Conservation (phyloP, 2,797 vertebrate species). For the Sebastes wilsoni region DNA sequence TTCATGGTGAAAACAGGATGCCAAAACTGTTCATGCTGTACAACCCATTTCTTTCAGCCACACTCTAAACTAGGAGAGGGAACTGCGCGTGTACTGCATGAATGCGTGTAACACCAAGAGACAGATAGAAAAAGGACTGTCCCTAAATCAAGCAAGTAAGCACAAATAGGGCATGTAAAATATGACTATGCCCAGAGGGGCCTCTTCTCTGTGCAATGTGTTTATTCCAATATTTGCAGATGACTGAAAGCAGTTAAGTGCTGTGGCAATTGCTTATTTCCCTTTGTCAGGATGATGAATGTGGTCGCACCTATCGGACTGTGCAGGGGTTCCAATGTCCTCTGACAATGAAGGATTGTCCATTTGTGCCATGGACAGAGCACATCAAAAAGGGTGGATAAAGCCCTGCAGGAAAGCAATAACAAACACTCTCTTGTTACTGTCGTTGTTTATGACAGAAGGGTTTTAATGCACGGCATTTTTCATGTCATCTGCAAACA, state of each 20-base stretch:
- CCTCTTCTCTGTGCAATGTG: conserved; percentile 59
- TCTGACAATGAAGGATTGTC: conserved; percentile 81
- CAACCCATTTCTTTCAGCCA: conserved; percentile 42
- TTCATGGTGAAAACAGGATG: conserved; percentile 33
- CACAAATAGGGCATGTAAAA: conserved; percentile 80
- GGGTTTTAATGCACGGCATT: conserved; percentile 40
- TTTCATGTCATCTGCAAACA: conserved; percentile 28
- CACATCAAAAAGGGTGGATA: conserved; percentile 72
- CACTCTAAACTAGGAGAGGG: conserved; percentile 4
- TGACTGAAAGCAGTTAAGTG: conserved; percentile 82
- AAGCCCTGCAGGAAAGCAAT: conserved; percentile 71
- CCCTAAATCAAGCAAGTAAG: conserved; percentile 74
- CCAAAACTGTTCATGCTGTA: conserved; percentile 29
- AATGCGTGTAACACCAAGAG: conserved; percentile 22
- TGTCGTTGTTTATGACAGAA: conserved; percentile 54
- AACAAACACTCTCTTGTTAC: conserved; percentile 71
- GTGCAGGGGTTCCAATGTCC: conserved; percentile 73
- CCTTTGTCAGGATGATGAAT: conserved; percentile 82
- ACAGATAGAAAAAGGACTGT: conserved; percentile 42
- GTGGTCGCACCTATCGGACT: conserved; percentile 74
- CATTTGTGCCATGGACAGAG: conserved; percentile 77
- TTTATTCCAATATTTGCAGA: conserved; percentile 85
- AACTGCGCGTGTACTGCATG: conserved; percentile 2
- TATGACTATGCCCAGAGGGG: conserved; percentile 67
- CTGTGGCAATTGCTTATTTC: conserved; percentile 82